Evolutionary conservation across 2,113 vertebrate genomes (phyloP), one percentile per base, ranked within the genome.

Genomic region (Myocastor coypus): DNA sequence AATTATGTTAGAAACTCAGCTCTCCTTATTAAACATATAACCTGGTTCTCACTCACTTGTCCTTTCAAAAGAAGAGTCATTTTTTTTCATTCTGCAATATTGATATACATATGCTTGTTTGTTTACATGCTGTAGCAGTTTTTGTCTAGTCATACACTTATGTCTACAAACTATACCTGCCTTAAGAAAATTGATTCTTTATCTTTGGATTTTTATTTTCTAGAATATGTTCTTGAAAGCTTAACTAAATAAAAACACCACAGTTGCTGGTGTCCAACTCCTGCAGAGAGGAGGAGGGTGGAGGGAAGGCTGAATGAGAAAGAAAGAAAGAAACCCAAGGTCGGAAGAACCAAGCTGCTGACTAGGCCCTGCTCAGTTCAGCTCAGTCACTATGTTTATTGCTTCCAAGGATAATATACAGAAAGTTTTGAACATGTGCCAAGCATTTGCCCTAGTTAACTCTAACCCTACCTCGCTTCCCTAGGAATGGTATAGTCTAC

Each of bases 111-210:
- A 92, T 83, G 81, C 20, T 71, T 90, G 2, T 83, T 87, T 94
- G 78, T 87, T 93, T 92, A 89, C 8, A 73, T 55, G 20, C 37
- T 32, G 63, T 88, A 93, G 94, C 24, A 71, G 12, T 83, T 94
- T 92, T 93, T 96, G 10, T 84, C 40, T 95, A 89, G 89, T 95
- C 94, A 75, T 7, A 86, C 52, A 83, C 73, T 96, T 92, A 75
- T 57, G 55, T 57, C 55, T 57, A 57, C 16, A 57, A 57, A 57
- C 55, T 57, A 57, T 16, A 96, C 0, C 34, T 84, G 75, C 42
- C 42, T 87, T 64, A 89, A 17, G 89, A 96, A 3, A 68, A 87
- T 7, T 89, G 32, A 20, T 69, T 96, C n/a, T 37, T 92, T 93
- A 68, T 83, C 52, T 55, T 28, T 89, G n/a, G 40, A 80, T 42